Percentiles rank a stretch among this genome's conserved stretches.
Conservation (phyloP, 2,888 invertebrate genomes). For the Diogma glabrata region DNA sequence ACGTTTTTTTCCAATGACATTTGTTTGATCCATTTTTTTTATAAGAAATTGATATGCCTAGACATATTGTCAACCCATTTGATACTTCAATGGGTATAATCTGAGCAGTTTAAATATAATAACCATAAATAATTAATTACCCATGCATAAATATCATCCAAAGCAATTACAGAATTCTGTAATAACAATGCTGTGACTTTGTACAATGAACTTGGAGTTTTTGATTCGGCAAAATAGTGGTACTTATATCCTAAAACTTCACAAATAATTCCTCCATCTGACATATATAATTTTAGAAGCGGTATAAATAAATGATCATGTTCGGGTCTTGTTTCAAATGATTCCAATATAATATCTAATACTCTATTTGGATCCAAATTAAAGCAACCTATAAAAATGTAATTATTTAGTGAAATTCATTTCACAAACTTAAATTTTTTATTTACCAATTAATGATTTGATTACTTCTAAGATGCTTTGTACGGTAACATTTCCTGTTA, state of each 20-base stretch:
- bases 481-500: constrained; percentile 49
- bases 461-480: constrained; percentile 69
- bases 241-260: constrained; percentile 94
- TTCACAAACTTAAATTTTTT: constrained; percentile 48
- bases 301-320: constrained; percentile 74
- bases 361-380: constrained; percentile 98
- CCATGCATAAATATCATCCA: constrained; percentile 87
- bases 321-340: constrained; percentile 81
- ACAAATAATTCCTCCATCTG: constrained; percentile 75
- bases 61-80: too few relatives aligned
- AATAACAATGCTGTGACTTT: constrained; percentile 80
- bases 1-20: too few relatives aligned
- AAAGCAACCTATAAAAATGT: constrained; percentile 70
- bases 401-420: not conserved
- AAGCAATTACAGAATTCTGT: constrained; percentile 71
- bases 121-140: constrained; percentile 37
- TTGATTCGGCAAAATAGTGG: constrained; percentile 49
- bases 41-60: too few relatives aligned
- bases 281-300: constrained; percentile 76
- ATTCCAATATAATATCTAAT: constrained; percentile 89
- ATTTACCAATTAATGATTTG: constrained; percentile 84
- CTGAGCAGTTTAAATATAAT: constrained; percentile 8
- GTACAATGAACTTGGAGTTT: constrained; percentile 75
- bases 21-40: too few relatives aligned
- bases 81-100: too few relatives aligned